Evolutionary conservation across 2,113 vertebrate genomes (phyloP).

Genomic region (Paramormyrops kingsleyae): DNA sequence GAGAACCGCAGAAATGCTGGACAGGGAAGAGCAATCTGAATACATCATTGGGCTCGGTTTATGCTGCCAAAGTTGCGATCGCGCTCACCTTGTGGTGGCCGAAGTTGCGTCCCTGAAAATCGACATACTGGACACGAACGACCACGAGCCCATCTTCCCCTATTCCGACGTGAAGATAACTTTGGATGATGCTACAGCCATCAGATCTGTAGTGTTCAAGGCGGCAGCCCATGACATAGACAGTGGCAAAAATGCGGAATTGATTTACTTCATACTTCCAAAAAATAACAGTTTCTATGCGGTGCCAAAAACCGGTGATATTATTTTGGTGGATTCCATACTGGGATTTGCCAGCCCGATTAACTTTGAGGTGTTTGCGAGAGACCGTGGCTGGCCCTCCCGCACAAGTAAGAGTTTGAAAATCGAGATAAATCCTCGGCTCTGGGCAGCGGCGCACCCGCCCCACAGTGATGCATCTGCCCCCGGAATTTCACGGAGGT

Average conservation of each 20-base stretch:
- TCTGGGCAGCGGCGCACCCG: conserved; percentile 39
- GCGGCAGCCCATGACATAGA: conserved; percentile 67
- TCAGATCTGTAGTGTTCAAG: conserved; percentile 62
- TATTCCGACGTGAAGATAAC: conserved; percentile 51
- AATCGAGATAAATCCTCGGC: conserved; percentile 64
- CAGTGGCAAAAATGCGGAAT: conserved; percentile 73
- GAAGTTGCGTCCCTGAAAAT: conserved; percentile 67
- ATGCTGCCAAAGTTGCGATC: conserved; percentile 58
- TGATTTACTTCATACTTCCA: conserved; percentile 71
- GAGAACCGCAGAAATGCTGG: conserved; percentile 65
- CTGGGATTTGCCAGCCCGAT: conserved; percentile 63
- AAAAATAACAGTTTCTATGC: conserved; percentile 73
- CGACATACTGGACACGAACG: conserved; percentile 78
- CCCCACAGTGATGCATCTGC: conserved; percentile 21
- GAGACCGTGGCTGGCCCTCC: conserved; percentile 72
- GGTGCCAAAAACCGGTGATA: conserved; percentile 77
- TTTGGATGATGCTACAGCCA: conserved; percentile 72
- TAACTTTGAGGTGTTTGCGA: conserved; percentile 66
- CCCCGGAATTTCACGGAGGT: conserved; percentile 36
- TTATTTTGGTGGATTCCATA: conserved; percentile 76
- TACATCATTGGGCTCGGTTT: conserved; percentile 65
- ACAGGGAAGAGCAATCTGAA: conserved; percentile 65
- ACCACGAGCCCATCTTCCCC: conserved; percentile 70
- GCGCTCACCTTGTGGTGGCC: conserved; percentile 33
- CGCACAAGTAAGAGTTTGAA: conserved; percentile 62